Conservation (phyloP, 2,113 vertebrate species). For the Atherinomorus stipes region DNA sequence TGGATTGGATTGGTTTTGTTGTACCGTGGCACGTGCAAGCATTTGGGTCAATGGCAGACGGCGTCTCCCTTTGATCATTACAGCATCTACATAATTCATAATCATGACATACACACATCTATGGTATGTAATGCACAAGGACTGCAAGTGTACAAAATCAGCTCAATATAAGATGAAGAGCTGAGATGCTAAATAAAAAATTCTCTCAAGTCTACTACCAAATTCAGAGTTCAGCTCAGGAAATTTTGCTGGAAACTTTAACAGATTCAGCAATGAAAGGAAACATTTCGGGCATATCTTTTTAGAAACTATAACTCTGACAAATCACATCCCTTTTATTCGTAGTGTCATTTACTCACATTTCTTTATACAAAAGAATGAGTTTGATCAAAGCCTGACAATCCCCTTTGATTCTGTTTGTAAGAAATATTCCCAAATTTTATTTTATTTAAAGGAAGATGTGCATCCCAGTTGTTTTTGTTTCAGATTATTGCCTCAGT, state of each 20-base stretch:
- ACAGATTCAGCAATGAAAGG: neutral
- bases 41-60: neutral
- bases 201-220: neutral
- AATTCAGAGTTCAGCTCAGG: neutral
- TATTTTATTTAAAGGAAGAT: neutral
- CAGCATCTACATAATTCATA: neutral
- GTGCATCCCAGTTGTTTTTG: neutral
- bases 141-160: neutral
- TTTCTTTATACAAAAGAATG: neutral
- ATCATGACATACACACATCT: neutral
- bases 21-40: neutral
- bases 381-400: neutral
- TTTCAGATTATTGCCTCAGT: neutral
- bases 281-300: neutral
- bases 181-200: neutral
- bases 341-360: too few species aligned
- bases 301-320: too few species aligned
- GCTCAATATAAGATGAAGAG: neutral
- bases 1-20: conserved; percentile 34
- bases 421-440: neutral
- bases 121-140: neutral
- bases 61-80: neutral
- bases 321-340: neutral
- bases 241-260: neutral
- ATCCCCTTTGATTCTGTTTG: neutral